Base-by-base conservation (phyloP, 2,888 invertebrate species). In the Himalopsyche anomala region DNA sequence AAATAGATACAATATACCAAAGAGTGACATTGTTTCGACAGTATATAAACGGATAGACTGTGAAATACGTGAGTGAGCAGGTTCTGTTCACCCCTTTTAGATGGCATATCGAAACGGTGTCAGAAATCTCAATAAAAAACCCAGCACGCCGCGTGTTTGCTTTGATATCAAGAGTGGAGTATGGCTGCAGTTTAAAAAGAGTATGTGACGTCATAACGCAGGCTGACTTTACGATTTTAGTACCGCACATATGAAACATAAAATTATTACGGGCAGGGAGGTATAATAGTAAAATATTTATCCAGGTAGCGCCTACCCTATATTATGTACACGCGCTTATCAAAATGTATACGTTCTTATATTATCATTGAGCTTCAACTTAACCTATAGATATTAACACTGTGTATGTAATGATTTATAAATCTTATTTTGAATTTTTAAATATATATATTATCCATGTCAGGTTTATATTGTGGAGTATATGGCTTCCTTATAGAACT, bases 261-360 rank as follows among this genome's bases (percentile, higher is more conserved):
- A 74, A 74, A 74, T 74, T 74, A 74, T 38, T 74, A 74, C 74
- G 28, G 74, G 12, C 74, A 36, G 36, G 74, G 12, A 38, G 36
- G 74, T 36, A 74, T 74, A 74, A 74, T 74, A 74, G 74, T 74
- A 74, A 74, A 74, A 74, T 74, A 74, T 74, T 74, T 74, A 74
- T 74, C 74, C 74, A 74, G 74, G 74, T 74, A 74, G 74, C 74
- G 19, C 74, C 28, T 36, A 15, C 74, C 74, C 12, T 74, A 74
- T 28, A 36, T 15, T 51, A 15, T 51, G 15, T 51, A 51, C 51
- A 51, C 36, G 36, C 38, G 74, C 36, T 36, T 74, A 74, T 74
- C 74, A 74, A 38, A 36, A 74, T 74, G 74, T 74, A 5, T 51
- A 51, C 45, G 45, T 28, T 19, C 62, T 69, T 69, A 36, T 74